Evolutionary conservation across 2,888 invertebrate genomes (phyloP), one percentile per base, ranked within the genome.

Genomic region (Xestoiulus laeticollis): DNA sequence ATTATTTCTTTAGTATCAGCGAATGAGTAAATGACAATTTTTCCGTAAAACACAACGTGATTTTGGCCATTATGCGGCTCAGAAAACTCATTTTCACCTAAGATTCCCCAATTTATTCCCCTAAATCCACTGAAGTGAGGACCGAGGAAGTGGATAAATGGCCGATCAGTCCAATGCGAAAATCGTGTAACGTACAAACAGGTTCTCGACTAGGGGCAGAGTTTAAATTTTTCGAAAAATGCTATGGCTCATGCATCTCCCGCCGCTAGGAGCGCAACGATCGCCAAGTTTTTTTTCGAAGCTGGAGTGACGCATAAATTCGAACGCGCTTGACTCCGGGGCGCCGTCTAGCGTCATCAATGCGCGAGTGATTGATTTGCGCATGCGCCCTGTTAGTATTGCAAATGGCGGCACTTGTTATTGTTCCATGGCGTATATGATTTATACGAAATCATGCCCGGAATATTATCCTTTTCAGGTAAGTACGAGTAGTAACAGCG

Each of bases 331-430:
- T 19, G 30, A n/a, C 4, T 32, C 19, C 14, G 30, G 14, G 19
- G 83, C 30, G 33, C 30, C 83, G 19, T 16, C 33, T 30, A 83
- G 14, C 33, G 30, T 16, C 83, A 1, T 85, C 43, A 38, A 85
- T 48, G 14, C 14, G 48, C 48, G 48, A 82, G 22, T 82, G 82
- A 82, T 30, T 82, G 87, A 89, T 90, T 90, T 85, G 90, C 91
- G 91, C 92, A 92, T 92, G 92, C 92, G 91, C 90, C 90, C 88
- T 90, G 90, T 89, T 89, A 89, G 90, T 95, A 97, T 96, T 96
- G 96, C 96, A 97, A 97, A 98, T 98, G 97, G 97, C 97, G 97
- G 96, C 96, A 95, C 96, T 97, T 98, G 97, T 97, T 97, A 97
- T 97, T 97, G 97, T 97, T 97, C 92, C 96, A 96, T 96, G 96